Base-by-base conservation (phyloP, 2,888 invertebrate species). In the Suillia variegata region DNA sequence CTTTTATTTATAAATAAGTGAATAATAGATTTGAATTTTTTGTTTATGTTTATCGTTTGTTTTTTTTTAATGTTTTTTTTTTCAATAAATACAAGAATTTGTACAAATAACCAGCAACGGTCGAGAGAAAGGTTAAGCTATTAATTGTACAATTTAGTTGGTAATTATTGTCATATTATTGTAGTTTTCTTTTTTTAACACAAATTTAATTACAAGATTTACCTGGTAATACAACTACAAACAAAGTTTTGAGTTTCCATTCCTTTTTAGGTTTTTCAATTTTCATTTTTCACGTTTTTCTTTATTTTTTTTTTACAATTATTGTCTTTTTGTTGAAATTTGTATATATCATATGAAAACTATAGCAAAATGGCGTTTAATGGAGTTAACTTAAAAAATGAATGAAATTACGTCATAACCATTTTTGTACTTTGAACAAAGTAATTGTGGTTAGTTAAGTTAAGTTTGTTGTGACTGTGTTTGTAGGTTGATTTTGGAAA, bases 301-400 rank as follows among this genome's bases (percentile, higher is more conserved):
- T 45, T 50, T 24, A 45, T 18, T 17, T 20, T n/a, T 17, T 38
- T 22, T 22, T 53, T 45, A 61, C 50, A 54, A 18, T 63, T 74
- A 68, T 70, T 72, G 69, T 72, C 71, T 68, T 74, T 57, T 52
- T 26, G 26, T 26, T 26, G 10, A 26, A 26, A 26, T 26, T 38
- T 38, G 4, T 38, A 13, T 31, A 12, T 8, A 12, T 12, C 12
- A 8, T 38, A 13, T 4, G 4, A 38, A 38, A 38, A 38, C 6
- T 38, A n/a, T 38, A n/a, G 38, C 38, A 38, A 26, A 5, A 26
- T 10, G 5, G 26, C 26, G 10, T 6, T 26, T 26, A 10, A 6
- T 26, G 6, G 26, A 6, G 10, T 10, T 26, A 6, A 26, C 10
- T 26, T 26, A 5, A 26, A 26, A n/a, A n/a, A n/a, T n/a, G n/a